These are phyloP conservation scores for Malurus leucopterus DNA, from an alignment of 2,797 vertebrate genomes.

Conservation along the genomic window DNA sequence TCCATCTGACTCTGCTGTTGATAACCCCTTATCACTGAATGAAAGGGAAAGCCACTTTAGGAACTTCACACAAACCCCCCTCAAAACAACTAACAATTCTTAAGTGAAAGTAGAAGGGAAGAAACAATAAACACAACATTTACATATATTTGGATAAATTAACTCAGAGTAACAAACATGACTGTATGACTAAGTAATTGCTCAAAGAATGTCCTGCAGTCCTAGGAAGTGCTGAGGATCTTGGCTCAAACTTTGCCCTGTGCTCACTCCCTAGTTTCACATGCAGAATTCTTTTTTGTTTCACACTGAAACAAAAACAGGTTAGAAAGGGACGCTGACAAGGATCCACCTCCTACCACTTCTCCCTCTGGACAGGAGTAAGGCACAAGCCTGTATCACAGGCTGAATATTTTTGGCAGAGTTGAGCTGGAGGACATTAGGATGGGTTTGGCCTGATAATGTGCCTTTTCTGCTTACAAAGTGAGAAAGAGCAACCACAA, in stretches of 20 bases:
- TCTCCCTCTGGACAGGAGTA: not conserved
- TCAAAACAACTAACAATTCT: not conserved
- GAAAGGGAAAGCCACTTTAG: not conserved
- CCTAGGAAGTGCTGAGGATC: not conserved
- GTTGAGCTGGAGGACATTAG: not conserved
- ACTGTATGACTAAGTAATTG: not conserved
- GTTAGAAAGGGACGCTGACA: not conserved
- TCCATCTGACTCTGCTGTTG: not conserved
- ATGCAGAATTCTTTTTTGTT: not conserved
- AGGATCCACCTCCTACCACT: not conserved
- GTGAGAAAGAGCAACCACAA: not conserved
- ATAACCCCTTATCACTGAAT: not conserved
- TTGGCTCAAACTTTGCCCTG: not conserved
- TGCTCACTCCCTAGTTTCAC: not conserved
- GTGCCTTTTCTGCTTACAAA: not conserved
- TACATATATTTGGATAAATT: not conserved
- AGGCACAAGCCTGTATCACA: not conserved
- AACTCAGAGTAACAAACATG: not conserved
- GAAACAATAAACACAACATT: not conserved
- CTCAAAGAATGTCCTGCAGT: not conserved
- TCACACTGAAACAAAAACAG: not conserved
- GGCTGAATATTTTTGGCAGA: not conserved
- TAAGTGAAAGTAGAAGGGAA: not conserved
- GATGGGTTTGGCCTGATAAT: not conserved
- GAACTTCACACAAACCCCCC: not conserved